phyloP scores from a whole-genome alignment of 35 echinoderm and acorn worm genomes.

The Apostichopus parvimensis region DNA sequence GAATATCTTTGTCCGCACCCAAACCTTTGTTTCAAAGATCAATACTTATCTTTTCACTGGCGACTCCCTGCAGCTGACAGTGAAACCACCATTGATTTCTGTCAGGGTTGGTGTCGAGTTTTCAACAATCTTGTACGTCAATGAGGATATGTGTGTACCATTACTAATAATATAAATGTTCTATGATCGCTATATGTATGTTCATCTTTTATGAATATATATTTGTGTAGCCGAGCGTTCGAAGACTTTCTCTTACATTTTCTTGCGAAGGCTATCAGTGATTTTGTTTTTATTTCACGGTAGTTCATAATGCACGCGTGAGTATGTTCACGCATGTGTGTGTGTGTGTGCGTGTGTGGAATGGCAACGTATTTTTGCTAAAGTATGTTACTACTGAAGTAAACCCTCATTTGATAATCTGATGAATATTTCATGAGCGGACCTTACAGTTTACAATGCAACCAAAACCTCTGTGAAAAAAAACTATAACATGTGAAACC shows the following conservation, averaged over 20 bases:
- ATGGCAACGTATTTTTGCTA: too few relatives aligned
- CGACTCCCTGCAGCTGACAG: background rate
- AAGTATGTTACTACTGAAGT: too few relatives aligned
- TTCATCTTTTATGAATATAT: background rate
- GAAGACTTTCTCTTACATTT: background rate
- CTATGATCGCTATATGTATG: background rate
- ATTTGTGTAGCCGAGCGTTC: background rate
- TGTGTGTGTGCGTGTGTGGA: too few relatives aligned
- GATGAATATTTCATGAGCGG: too few relatives aligned
- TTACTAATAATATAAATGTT: background rate
- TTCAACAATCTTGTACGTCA: background rate
- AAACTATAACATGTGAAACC: too few relatives aligned
- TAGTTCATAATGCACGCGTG: too few relatives aligned
- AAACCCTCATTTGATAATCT: too few relatives aligned
- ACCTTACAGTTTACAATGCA: too few relatives aligned
- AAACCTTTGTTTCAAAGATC: background rate
- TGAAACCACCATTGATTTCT: background rate
- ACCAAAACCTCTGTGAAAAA: too few relatives aligned
- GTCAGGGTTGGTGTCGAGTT: background rate
- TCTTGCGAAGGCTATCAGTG: too few relatives aligned
- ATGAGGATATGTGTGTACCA: background rate
- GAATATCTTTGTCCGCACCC: background rate
- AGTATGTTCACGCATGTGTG: too few relatives aligned
- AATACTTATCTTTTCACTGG: background rate
- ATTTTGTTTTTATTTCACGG: too few relatives aligned